Base-by-base conservation (phyloP, 2,888 invertebrate species). In the Thymelicus acteon region DNA sequence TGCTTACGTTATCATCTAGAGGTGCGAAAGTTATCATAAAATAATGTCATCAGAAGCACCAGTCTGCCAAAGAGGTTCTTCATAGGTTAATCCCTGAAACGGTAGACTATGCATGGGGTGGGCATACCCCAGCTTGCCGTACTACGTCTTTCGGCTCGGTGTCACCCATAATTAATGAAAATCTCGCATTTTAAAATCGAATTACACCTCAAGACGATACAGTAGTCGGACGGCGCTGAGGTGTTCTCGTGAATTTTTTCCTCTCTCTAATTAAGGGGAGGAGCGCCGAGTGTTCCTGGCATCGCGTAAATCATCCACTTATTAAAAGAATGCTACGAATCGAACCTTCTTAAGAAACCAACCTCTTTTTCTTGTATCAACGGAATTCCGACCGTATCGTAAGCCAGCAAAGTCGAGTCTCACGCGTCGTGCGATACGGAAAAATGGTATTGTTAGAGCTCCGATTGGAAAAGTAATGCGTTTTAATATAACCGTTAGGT, bases 271-370 rank as follows among this genome's bases (percentile, higher is more conserved):
- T 92, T 92, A 92, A 84, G 85, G 83, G 80, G 82, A 40, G 69
- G 62, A 54, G 37, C 85, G 76, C 90, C 92, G 84, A 82, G 84
- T 92, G 92, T 80, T 79, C 80, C 75, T 92, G 92, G 89, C 92
- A 83, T 82, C 83, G 85, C 90, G 92, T 93, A 92, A 93, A 92
- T 93, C 92, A 92, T 90, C 82, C 83, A 85, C 90, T 92, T 92
- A 92, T 93, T 93, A 92, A 92, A 92, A 91, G 87, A 90, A 87
- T 85, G 83, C 82, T 84, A 82, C 83, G 87, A 90, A 91, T 91
- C 91, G 87, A 90, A 91, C 85, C 85, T 87, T 84, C 84, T 89
- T 85, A 88, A 88, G 89, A 85, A 83, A 81, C 82, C 79, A 79
- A 85, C 82, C 84, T 87, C 78, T 79, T 81, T 78, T 54, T 19